Evolutionary conservation across 2,113 vertebrate species (phyloP), one percentile per base, ranked within the genome.

Genomic region (Fulmarus glacialis): DNA sequence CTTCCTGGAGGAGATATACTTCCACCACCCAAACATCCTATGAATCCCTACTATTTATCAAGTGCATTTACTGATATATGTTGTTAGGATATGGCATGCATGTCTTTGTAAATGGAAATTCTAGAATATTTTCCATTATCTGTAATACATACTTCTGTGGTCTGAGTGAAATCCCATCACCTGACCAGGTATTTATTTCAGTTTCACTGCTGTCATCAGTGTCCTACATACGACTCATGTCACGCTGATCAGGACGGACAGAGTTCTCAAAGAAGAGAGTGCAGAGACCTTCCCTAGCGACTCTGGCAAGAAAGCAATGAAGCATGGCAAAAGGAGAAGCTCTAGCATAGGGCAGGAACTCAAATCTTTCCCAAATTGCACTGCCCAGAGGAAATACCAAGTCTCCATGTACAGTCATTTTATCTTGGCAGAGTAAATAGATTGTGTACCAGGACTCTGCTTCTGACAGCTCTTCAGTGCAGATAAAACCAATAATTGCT

Each of bases 401-500:
- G 27, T 93, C 48, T 64, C 66, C 17, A 21, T 36, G 47, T 73
- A 45, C 3, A 66, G 83, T 91, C 62, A 89, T 80, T 83, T 96
- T 94, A 92, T 92, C 75, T 94, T 63, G 77, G 56, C 90, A 95
- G 62, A 55, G 12, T 38, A 91, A 90, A 95, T 47, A 95, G 43
- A 91, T 32, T 72, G 75, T n/a, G 24, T 32, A 53, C 48, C 77
- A 87, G 32, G 67, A 77, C 89, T 94, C 71, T 82, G 68, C 68
- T 83, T 94, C 85, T 97, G 86, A 97, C 90, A 97, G 74, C 59
- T 95, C 89, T 63, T 85, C 52, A 36, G 26, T 60, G 67, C 64
- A 96, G 91, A 94, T 88, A 96, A 96, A 97, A 32, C 87, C 67
- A 95, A 8, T 88, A 96, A 97, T 94, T 97, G 92, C 91, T 95